phyloP scores from a whole-genome alignment of 2,113 vertebrate species.

The Electrona antarctica region DNA sequence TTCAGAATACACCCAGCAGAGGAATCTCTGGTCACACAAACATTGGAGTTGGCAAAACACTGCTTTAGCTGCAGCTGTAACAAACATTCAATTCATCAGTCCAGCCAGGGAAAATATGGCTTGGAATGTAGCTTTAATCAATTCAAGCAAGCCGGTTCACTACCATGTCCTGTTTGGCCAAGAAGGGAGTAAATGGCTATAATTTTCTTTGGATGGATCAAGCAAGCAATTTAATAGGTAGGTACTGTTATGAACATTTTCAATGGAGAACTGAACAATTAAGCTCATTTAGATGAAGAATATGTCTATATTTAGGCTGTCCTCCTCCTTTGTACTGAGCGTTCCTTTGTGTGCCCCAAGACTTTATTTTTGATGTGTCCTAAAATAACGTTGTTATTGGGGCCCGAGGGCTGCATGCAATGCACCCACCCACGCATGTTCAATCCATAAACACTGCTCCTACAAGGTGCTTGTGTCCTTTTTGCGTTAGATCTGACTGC shows the following conservation, averaged over 20 bases:
- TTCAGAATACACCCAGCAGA: constrained; percentile 53
- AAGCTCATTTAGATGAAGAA: neutral
- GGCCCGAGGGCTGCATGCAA: constrained; percentile 2
- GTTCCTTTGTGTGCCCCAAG: constrained; percentile 38
- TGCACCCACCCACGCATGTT: constrained; percentile 1
- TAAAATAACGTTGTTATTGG: constrained; percentile 57
- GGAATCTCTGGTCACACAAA: constrained; percentile 63
- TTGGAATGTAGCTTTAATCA: constrained; percentile 75
- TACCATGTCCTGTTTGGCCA: constrained; percentile 56
- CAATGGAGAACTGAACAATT: constrained; percentile 10
- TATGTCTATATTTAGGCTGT: constrained; percentile 2
- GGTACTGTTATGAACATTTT: constrained; percentile 29
- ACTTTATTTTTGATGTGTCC: constrained; percentile 64
- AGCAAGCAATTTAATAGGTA: constrained; percentile 24
- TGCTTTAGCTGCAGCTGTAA: constrained; percentile 60
- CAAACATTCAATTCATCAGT: constrained; percentile 75
- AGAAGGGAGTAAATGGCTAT: constrained; percentile 45
- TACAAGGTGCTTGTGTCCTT: constrained; percentile 58
- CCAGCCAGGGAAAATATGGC: constrained; percentile 65
- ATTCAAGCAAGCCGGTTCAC: constrained; percentile 60
- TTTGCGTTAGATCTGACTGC: constrained; percentile 22
- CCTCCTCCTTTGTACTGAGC: neutral
- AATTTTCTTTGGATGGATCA: constrained; percentile 35
- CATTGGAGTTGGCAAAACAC: constrained; percentile 55
- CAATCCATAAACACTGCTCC: constrained; percentile 34